Base-by-base conservation (phyloP, 2,797 vertebrate species). In the Peromyscus nudipes region DNA sequence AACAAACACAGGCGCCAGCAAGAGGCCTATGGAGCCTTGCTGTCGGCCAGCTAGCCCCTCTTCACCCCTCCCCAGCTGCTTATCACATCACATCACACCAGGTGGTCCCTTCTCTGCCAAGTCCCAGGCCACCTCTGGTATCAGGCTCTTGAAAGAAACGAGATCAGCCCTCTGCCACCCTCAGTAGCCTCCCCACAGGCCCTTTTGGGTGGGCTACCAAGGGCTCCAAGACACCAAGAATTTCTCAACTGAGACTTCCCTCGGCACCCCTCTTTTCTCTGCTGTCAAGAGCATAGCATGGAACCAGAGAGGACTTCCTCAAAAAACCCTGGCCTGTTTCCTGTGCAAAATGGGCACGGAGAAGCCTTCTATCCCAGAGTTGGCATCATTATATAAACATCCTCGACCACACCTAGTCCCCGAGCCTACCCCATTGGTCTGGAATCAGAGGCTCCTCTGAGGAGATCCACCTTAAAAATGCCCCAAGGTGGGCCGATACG, bases 401-500 rank as follows among this genome's bases (percentile, higher is more conserved):
- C 52, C 37, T 62, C 4, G 1, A 60, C 71, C 23, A 60, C 37
- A 34, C 69, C 86, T 37, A 62, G 55, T 43, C 40, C 46, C 65
- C 14, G 5, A 16, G 34, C 16, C 71, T 73, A 40, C 49, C 25
- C 65, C 31, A 57, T 6, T 52, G 60, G 71, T 49, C 40, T 62
- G 40, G 40, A 29, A 69, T 55, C 77, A 57, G 62, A 57, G 62
- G n/a, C 49, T 81, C 79, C 37, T 46, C 29, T 19, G 43, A 37
- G 23, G 64, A 73, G 40, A 89, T 25, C 6, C 4, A 16, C 57
- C 21, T 46, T 17, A 25, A 29, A 27, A 60, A 4, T 4, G 3
- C 4, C 17, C 77, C 52, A 55, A 0, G 0, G 73, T 46, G 13
- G 16, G 21, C 9, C 10, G 13, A 57, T 29, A 27, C 0, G 7